A percentile compares a stretch with the other conserved stretches of the same genome.
phyloP scores from a whole-genome alignment of 1,140 invertebrate species.

The Tenebrio molitor region DNA sequence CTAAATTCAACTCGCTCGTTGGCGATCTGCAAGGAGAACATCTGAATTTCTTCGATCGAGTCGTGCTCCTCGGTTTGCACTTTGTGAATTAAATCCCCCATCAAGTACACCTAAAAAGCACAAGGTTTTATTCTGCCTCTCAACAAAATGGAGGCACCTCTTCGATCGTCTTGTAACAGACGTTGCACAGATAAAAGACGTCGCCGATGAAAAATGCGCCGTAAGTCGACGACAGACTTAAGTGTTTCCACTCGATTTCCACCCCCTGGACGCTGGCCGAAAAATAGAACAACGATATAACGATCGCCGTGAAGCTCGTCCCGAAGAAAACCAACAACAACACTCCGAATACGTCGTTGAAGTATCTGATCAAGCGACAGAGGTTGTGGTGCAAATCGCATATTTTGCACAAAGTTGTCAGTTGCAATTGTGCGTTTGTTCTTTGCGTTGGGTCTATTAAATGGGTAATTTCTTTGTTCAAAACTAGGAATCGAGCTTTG shows the following conservation, averaged over 20 bases:
- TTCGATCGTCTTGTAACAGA: constrained; percentile 12
- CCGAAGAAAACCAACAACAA: constrained; percentile 48
- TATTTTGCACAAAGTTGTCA: too few species aligned
- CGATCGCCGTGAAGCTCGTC: constrained; percentile 46
- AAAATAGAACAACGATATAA: constrained; percentile 16
- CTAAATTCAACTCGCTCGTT: constrained; percentile 54
- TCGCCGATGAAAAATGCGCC: not conserved
- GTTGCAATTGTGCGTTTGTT: too few species aligned
- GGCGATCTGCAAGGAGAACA: constrained; percentile 54
- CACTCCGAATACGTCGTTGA: constrained; percentile 51
- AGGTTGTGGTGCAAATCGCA: constrained; percentile 49
- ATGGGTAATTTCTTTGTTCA: too few species aligned
- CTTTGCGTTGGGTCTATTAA: too few species aligned
- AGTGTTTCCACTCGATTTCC: not conserved
- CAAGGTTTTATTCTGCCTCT: not conserved
- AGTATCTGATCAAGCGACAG: constrained; percentile 44
- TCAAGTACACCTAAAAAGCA: constrained; percentile 47
- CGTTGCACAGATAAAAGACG: constrained; percentile 1
- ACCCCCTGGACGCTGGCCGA: not conserved
- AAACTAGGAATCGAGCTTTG: too few species aligned
- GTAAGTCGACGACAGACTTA: not conserved
- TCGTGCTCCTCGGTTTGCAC: constrained; percentile 50
- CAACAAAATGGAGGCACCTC: constrained; percentile 7
- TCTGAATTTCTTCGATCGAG: constrained; percentile 50
- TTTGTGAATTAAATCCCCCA: constrained; percentile 50